A percentile compares a stretch with the other conserved stretches of the same genome.
phyloP scores from a whole-genome alignment of 2,797 vertebrate species.

The Lutjanus argentimaculatus region DNA sequence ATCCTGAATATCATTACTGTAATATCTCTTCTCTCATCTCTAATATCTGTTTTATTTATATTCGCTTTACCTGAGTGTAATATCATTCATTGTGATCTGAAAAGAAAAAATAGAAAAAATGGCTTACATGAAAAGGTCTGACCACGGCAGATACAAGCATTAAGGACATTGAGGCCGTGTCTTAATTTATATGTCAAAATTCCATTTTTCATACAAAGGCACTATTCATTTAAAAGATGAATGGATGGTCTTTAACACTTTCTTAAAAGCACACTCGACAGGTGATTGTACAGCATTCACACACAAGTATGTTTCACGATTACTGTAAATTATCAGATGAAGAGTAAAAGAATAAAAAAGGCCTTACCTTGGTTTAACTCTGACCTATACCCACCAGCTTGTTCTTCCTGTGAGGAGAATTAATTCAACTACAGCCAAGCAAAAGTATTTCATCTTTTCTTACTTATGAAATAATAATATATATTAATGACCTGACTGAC shows the following conservation, averaged over 20 bases:
- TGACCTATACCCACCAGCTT: not conserved
- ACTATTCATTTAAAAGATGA: constrained; percentile 4
- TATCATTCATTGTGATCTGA: not conserved
- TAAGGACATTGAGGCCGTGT: not conserved
- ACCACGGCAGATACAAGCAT: not conserved
- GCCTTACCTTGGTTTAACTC: not conserved
- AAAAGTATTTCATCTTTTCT: not conserved
- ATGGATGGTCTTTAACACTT: constrained; percentile 1
- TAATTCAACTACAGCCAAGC: not conserved
- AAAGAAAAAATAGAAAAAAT: not conserved
- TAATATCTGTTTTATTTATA: not conserved
- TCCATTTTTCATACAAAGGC: not conserved
- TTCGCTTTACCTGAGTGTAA: not conserved
- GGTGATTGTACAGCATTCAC: not conserved
- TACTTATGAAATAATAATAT: not conserved
- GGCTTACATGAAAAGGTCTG: not conserved
- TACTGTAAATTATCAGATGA: not conserved
- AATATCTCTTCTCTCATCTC: too few relatives aligned
- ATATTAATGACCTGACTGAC: too few relatives aligned
- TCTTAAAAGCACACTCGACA: not conserved
- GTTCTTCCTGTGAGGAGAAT: not conserved
- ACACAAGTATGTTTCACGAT: not conserved
- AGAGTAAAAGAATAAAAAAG: not conserved
- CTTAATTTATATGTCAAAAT: constrained; percentile 8
- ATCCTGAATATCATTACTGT: not conserved